phyloP scores from a whole-genome alignment of 2,888 invertebrate genomes.

The Apomyelois bistriatella region DNA sequence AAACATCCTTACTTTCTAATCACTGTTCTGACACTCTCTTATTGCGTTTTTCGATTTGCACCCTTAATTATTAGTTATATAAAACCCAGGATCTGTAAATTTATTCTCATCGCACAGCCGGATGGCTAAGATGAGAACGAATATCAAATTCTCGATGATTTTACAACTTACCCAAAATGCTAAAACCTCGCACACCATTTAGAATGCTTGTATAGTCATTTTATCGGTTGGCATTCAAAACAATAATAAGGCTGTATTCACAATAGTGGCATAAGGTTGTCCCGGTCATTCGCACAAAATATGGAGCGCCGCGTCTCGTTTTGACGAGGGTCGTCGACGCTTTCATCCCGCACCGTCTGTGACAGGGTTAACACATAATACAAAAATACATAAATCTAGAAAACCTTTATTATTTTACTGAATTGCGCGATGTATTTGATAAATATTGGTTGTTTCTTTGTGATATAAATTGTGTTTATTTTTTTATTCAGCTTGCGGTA shows the following conservation, averaged over 20 bases:
- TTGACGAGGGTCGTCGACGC: slow-evolving; percentile 62
- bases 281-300: slow-evolving; percentile 37
- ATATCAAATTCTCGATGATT: too few relatives aligned
- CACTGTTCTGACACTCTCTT: too few relatives aligned
- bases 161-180: too few relatives aligned
- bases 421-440: neutral
- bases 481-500: neutral
- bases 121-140: too few relatives aligned
- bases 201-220: neutral
- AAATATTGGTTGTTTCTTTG: neutral
- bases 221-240: slow-evolving; percentile 1
- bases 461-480: neutral
- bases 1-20: too few relatives aligned
- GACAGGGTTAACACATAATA: slow-evolving; percentile 8
- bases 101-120: too few relatives aligned
- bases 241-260: slow-evolving; percentile 6
- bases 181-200: neutral
- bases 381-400: slow-evolving; percentile 1
- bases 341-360: slow-evolving; percentile 33
- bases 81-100: too few relatives aligned
- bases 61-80: too few relatives aligned
- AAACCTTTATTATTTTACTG: neutral
- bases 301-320: slow-evolving; percentile 47
- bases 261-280: neutral
- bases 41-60: too few relatives aligned